phyloP scores from a whole-genome alignment of 2,113 vertebrate species.

The Saimiri boliviensis region DNA sequence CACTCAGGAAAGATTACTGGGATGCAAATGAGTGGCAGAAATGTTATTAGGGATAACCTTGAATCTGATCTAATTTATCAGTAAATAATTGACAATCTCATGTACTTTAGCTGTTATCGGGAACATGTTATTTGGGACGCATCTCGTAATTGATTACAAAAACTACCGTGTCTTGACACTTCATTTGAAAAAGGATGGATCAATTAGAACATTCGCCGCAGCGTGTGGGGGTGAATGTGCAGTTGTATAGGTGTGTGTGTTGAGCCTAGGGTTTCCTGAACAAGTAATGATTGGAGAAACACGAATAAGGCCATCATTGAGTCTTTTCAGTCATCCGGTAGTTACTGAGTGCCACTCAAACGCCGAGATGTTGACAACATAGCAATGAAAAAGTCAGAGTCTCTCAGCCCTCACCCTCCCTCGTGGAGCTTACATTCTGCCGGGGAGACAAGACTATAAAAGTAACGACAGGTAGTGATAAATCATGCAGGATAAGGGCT shows the following conservation, averaged over 20 bases:
- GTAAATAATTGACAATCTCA: neutral
- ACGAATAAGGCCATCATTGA: neutral
- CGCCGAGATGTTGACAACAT: neutral
- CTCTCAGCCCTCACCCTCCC: neutral
- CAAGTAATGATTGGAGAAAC: neutral
- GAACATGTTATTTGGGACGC: neutral
- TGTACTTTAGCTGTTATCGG: neutral
- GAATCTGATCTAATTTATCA: slow-evolving; percentile 25
- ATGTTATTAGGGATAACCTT: slow-evolving; percentile 6
- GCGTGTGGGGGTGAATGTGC: neutral
- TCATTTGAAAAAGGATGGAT: neutral
- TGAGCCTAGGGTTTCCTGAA: neutral
- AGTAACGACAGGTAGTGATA: neutral
- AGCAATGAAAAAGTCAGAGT: neutral
- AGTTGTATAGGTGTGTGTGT: neutral
- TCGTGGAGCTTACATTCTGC: neutral
- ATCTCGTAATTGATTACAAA: neutral
- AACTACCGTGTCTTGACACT: neutral
- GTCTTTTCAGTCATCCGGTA: neutral
- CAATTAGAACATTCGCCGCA: neutral
- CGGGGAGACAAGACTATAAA: too few relatives aligned
- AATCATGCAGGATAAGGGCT: neutral
- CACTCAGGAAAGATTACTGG: neutral
- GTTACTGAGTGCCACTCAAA: neutral
- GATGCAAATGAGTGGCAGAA: slow-evolving; percentile 19